Evolutionary conservation across 92 coral and sea anemone genomes (phyloP).

Genomic region (Phenganax subtilis): DNA sequence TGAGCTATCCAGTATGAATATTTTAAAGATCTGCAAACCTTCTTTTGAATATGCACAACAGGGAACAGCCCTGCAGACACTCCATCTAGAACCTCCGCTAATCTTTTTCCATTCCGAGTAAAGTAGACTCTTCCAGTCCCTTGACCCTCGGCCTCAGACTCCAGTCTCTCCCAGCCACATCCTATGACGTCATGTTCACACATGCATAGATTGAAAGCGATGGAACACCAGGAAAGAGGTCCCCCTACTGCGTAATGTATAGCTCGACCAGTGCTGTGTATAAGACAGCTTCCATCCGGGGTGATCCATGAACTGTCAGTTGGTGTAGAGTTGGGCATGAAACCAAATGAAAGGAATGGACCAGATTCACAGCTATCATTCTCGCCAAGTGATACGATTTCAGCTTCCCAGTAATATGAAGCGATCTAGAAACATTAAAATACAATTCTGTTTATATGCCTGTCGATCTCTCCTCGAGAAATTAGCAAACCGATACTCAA

Average conservation of each 20-base stretch:
- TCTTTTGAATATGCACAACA: slow-evolving; percentile 82
- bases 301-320: slow-evolving; percentile 68
- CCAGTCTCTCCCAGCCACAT: slow-evolving; percentile 71
- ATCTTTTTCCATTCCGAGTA: slow-evolving; percentile 80
- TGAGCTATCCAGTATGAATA: background rate
- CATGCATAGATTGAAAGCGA: slow-evolving; percentile 62
- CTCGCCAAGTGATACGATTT: slow-evolving; percentile 67
- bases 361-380: slow-evolving; percentile 55
- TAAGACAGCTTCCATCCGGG: slow-evolving; percentile 77
- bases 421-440: slow-evolving; percentile 53
- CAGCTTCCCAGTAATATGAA: slow-evolving; percentile 95
- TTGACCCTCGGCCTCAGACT: slow-evolving; percentile 32
- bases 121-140: slow-evolving; percentile 69
- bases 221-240: slow-evolving; percentile 76
- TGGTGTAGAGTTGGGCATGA: slow-evolving; percentile 60
- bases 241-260: slow-evolving; percentile 85
- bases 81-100: slow-evolving; percentile 61
- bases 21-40: slow-evolving; percentile 45
- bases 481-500: background rate
- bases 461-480: background rate
- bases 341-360: slow-evolving; percentile 77
- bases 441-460: background rate
- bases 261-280: slow-evolving; percentile 95
- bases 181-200: slow-evolving; percentile 75
- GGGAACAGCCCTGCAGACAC: slow-evolving; percentile 85